Conservation (phyloP, 2,888 invertebrate species). For the Idaea biselata region DNA sequence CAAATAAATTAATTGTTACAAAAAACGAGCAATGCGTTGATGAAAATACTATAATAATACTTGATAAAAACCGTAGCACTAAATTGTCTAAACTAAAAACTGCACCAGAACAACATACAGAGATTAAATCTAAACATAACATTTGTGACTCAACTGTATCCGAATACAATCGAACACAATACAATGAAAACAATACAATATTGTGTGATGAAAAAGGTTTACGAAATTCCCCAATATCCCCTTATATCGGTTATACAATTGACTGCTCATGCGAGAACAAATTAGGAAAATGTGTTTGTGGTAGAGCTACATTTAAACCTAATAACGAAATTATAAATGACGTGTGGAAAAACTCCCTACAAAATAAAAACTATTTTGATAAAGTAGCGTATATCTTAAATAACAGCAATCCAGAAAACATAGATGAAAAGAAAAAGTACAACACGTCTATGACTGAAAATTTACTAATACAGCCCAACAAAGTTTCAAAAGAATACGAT, state of each 20-base stretch:
- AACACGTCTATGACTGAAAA: slow-evolving; percentile 6
- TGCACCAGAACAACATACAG: neutral
- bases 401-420: slow-evolving; percentile 26
- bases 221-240: slow-evolving; percentile 13
- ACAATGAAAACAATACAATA: slow-evolving; percentile 7
- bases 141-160: neutral
- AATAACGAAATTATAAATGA: slow-evolving; percentile 39
- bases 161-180: slow-evolving; percentile 2
- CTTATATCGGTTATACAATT: slow-evolving; percentile 56
- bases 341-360: slow-evolving; percentile 43
- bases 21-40: neutral
- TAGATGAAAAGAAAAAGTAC: slow-evolving; percentile 11
- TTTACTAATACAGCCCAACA: slow-evolving; percentile 11
- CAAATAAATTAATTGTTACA: neutral
- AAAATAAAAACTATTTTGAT: slow-evolving; percentile 28
- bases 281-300: slow-evolving; percentile 49
- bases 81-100: neutral
- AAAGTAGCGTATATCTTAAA: slow-evolving; percentile 54
- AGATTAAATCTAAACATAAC: neutral
- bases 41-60: neutral
- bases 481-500: slow-evolving; percentile 11
- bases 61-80: neutral
- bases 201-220: neutral
- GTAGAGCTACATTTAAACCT: slow-evolving; percentile 43
- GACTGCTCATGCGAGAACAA: slow-evolving; percentile 51